Percentiles rank a stretch among this genome's conserved stretches.
phyloP scores from a whole-genome alignment of 2,113 vertebrate genomes.

The Prinia subflava region DNA sequence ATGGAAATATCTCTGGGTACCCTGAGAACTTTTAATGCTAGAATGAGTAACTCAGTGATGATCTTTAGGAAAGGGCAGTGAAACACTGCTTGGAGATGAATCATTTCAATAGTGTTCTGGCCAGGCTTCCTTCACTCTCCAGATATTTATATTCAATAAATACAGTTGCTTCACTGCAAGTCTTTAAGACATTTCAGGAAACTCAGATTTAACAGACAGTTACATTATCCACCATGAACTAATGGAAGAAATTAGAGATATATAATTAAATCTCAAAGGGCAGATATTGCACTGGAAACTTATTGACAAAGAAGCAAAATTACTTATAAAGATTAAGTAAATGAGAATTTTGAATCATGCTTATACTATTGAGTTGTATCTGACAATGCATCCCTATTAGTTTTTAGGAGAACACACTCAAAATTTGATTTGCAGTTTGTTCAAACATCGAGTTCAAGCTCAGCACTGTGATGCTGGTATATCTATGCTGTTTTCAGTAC shows the following conservation, averaged over 20 bases:
- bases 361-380: background rate
- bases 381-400: background rate
- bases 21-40: background rate
- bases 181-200: background rate
- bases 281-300: background rate
- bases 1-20: background rate
- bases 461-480: background rate
- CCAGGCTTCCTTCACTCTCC: background rate
- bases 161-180: background rate
- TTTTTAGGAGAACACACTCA: background rate
- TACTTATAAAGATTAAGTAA: background rate
- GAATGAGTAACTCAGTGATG: background rate
- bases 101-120: background rate
- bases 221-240: background rate
- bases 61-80: background rate
- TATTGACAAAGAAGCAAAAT: background rate
- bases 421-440: background rate
- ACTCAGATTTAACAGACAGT: background rate
- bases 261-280: background rate
- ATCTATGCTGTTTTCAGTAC: background rate
- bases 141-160: background rate
- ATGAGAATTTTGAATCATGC: background rate
- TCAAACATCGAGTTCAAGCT: background rate
- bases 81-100: background rate
- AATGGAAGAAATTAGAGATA: background rate